Conservation (phyloP, 2,888 invertebrate genomes). For the Diadromus collaris region DNA sequence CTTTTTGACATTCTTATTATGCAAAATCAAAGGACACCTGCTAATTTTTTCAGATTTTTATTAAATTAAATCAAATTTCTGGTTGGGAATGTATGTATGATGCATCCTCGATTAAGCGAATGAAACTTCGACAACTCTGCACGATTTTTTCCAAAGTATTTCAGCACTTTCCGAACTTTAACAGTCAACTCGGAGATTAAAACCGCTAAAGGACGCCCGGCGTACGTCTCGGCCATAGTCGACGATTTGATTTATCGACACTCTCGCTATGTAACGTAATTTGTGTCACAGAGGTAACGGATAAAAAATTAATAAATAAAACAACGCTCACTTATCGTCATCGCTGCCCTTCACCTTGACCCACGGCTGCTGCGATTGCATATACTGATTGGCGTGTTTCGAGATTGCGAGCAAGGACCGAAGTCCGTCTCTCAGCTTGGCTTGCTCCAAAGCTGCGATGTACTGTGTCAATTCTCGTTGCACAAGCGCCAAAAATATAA, state of each 20-base stretch:
- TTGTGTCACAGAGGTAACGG: constrained; percentile 18
- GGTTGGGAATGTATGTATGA: too few relatives aligned
- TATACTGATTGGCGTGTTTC: constrained; percentile 96
- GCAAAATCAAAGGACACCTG: too few relatives aligned
- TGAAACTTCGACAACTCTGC: too few relatives aligned
- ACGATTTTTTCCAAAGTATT: too few relatives aligned
- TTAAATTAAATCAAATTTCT: too few relatives aligned
- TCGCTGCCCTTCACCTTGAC: constrained; percentile 92
- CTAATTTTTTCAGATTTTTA: too few relatives aligned
- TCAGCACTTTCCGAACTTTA: too few relatives aligned
- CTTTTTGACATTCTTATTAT: too few relatives aligned
- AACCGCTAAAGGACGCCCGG: neutral
- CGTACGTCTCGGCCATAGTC: neutral
- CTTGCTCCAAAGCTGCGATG: constrained; percentile 87
- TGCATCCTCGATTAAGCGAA: too few relatives aligned
- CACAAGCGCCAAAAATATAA: constrained; percentile 87
- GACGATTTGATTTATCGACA: neutral
- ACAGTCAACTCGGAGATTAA: too few relatives aligned
- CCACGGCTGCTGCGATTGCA: constrained; percentile 98
- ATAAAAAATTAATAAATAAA: constrained; percentile 21
- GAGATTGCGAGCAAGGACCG: constrained; percentile 93
- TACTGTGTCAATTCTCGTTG: constrained; percentile 90
- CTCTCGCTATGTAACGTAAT: neutral
- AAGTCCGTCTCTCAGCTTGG: constrained; percentile 92
- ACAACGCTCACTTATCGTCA: constrained; percentile 85